These are phyloP conservation scores for Papilio glaucus DNA, from an alignment of 1,140 invertebrate genomes.

Conservation along the genomic window DNA sequence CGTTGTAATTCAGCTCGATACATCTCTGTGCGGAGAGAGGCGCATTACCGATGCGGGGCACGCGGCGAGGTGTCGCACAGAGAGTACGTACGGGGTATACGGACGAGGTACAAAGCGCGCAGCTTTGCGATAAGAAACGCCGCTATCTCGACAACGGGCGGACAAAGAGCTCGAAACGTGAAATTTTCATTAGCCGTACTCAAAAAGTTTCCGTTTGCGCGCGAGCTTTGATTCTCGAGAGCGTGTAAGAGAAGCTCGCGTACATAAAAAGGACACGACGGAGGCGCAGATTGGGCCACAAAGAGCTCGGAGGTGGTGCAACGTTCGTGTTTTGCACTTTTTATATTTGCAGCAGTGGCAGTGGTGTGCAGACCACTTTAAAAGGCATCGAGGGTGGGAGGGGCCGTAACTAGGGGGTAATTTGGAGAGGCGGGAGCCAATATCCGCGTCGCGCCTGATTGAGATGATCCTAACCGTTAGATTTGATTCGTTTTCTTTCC, in stretches of 20 bases:
- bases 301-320: conserved; percentile 80
- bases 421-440: conserved; percentile 79
- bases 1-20: conserved; percentile 68
- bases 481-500: conserved; percentile 69
- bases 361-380: conserved; percentile 81
- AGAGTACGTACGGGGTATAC: conserved; percentile 60
- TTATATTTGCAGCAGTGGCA: conserved; percentile 80
- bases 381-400: conserved; percentile 76
- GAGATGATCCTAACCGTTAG: conserved; percentile 77
- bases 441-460: conserved; percentile 80
- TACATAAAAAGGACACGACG: conserved; percentile 78
- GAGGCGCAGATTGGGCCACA: conserved; percentile 80
- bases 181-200: conserved; percentile 81
- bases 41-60: conserved; percentile 73
- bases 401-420: conserved; percentile 81
- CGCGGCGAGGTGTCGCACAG: conserved; percentile 60
- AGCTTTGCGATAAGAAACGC: conserved; percentile 72
- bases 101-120: conserved; percentile 64
- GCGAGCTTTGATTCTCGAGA: conserved; percentile 79
- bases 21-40: conserved; percentile 55
- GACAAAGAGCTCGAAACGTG: conserved; percentile 75
- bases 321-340: conserved; percentile 78
- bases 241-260: conserved; percentile 76
- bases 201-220: conserved; percentile 72
- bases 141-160: conserved; percentile 62